A percentile compares a stretch with the other conserved stretches of the same genome.
Conservation (phyloP, 1,140 invertebrate genomes). For the Microplitis mediator region DNA sequence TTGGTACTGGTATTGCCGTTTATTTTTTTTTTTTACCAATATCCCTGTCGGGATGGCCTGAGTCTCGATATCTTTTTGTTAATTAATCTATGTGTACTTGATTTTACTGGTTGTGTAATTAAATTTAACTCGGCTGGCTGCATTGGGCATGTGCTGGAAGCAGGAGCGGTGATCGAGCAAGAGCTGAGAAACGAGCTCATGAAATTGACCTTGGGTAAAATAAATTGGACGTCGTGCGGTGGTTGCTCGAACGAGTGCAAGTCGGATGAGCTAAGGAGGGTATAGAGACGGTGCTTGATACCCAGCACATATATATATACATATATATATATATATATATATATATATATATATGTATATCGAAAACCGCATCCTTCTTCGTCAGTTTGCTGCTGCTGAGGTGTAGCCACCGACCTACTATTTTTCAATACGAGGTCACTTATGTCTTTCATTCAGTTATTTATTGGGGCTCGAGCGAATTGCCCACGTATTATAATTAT, state of each 20-base stretch:
- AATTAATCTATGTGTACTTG: background rate
- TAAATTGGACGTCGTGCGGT: background rate
- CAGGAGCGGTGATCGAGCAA: too few species aligned
- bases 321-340: too few species aligned
- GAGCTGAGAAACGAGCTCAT: conserved; percentile 27
- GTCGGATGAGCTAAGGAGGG: background rate
- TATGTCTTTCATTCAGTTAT: too few species aligned
- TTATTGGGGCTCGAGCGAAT: background rate
- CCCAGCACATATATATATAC: background rate
- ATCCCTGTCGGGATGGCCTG: background rate
- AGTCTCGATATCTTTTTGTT: background rate
- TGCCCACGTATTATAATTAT: background rate
- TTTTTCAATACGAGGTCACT: too few species aligned
- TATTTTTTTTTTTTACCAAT: background rate
- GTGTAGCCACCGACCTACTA: background rate
- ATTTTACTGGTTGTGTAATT: conserved; percentile 16
- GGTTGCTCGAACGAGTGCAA: background rate
- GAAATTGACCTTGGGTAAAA: conserved; percentile 28
- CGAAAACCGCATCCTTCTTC: background rate
- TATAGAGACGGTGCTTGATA: background rate
- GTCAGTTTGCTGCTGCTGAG: background rate
- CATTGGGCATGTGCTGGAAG: background rate
- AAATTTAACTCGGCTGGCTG: conserved; percentile 21
- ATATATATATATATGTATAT: too few species aligned
- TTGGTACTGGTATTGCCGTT: background rate